Conservation (phyloP, 1,140 invertebrate species). For the Formica exsecta region DNA sequence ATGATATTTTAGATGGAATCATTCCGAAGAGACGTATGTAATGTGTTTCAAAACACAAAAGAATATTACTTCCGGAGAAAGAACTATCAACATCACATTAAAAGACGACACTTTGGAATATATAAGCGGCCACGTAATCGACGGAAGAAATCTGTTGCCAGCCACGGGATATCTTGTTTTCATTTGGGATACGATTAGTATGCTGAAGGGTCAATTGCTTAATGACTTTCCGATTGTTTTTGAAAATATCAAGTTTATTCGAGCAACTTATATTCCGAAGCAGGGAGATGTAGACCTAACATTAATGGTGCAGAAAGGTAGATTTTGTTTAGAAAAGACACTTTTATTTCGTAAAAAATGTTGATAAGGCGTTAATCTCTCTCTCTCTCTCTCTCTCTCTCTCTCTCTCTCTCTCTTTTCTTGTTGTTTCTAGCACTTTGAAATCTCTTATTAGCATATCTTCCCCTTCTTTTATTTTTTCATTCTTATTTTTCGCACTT, state of each 20-base stretch:
- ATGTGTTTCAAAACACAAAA: slow-evolving; percentile 88
- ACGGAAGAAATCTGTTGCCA: slow-evolving; percentile 95
- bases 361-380: too few species aligned
- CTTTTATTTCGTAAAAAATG: not conserved
- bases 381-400: too few species aligned
- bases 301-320: slow-evolving; percentile 93
- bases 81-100: slow-evolving; percentile 88
- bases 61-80: slow-evolving; percentile 89
- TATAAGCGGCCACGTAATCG: slow-evolving; percentile 94
- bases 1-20: slow-evolving; percentile 92
- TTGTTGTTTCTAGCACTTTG: too few species aligned
- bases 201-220: slow-evolving; percentile 89
- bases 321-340: too few species aligned
- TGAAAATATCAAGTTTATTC: slow-evolving; percentile 94
- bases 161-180: slow-evolving; percentile 95
- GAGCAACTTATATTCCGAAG: slow-evolving; percentile 93
- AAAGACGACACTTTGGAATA: slow-evolving; percentile 91
- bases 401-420: too few species aligned
- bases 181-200: slow-evolving; percentile 96
- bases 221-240: slow-evolving; percentile 93
- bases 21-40: slow-evolving; percentile 92
- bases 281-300: slow-evolving; percentile 90
- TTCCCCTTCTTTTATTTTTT: too few species aligned
- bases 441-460: too few species aligned
- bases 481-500: too few species aligned